These are phyloP conservation scores for Regulus satrapa DNA, from an alignment of 2,113 vertebrate genomes.

Conservation along the genomic window DNA sequence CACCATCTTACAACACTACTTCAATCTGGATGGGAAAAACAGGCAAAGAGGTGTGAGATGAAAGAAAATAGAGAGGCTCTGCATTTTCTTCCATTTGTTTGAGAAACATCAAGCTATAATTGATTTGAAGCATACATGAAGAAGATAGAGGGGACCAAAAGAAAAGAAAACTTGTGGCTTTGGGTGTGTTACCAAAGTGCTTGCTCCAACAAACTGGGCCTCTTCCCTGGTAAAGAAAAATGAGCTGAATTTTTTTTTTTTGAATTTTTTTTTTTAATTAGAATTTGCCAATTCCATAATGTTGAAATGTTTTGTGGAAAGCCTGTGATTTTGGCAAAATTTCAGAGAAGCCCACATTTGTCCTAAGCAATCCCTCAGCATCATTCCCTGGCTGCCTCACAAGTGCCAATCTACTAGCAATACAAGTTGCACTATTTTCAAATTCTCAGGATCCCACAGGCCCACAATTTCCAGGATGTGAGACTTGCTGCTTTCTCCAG, in stretches of 20 bases:
- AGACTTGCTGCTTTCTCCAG: background rate
- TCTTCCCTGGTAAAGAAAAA: background rate
- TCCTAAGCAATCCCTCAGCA: background rate
- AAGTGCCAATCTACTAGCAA: background rate
- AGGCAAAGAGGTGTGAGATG: background rate
- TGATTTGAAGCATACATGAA: background rate
- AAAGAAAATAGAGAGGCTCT: background rate
- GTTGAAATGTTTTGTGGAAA: background rate
- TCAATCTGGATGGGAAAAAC: background rate
- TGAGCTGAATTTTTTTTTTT: background rate
- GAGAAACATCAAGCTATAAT: background rate
- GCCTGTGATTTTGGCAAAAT: background rate
- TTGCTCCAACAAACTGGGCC: background rate
- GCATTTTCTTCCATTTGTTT: background rate
- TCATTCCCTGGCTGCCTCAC: background rate
- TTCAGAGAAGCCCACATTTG: background rate
- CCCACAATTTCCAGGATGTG: background rate
- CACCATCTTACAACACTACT: background rate
- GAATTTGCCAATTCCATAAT: background rate
- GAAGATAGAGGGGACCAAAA: background rate
- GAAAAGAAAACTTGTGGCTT: background rate
- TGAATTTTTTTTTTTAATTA: background rate
- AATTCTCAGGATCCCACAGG: background rate
- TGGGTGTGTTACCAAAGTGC: background rate
- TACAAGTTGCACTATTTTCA: background rate